A percentile compares a stretch with the other conserved stretches of the same genome.
Conservation (phyloP, 2,888 invertebrate genomes). For the Tyria jacobaeae region DNA sequence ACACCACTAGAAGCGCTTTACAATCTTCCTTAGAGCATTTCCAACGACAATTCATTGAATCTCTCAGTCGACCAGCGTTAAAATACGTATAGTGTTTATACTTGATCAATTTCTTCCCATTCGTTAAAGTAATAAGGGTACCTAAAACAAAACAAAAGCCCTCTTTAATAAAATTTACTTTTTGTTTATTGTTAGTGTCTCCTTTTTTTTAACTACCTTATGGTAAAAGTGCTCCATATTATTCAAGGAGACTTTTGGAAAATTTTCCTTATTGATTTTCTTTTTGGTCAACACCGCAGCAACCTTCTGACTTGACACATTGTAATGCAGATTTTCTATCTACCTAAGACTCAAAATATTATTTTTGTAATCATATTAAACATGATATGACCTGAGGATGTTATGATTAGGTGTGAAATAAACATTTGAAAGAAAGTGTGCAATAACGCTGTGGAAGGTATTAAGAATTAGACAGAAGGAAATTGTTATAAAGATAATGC, state of each 20-base stretch:
- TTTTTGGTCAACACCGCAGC: background rate
- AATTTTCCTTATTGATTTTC: background rate
- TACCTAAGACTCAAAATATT: too few species aligned
- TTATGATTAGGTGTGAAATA: background rate
- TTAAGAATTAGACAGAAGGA: background rate
- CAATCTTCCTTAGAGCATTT: slow-evolving; percentile 13
- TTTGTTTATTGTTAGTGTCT: background rate
- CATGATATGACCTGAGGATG: background rate
- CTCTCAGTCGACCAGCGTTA: slow-evolving; percentile 12
- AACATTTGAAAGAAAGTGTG: background rate
- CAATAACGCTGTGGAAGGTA: background rate
- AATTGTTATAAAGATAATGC: too few species aligned
- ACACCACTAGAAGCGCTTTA: slow-evolving; percentile 13
- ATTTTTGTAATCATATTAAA: too few species aligned
- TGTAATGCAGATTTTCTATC: background rate
- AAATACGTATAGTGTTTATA: slow-evolving; percentile 21
- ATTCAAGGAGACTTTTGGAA: background rate
- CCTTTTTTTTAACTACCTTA: background rate
- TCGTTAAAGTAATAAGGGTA: slow-evolving; percentile 24
- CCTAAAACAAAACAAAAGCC: slow-evolving; percentile 9
- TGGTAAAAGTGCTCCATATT: background rate
- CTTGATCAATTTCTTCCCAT: slow-evolving; percentile 47
- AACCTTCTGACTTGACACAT: too few species aligned
- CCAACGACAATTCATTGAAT: slow-evolving; percentile 12
- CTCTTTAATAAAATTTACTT: too few species aligned